Base-by-base conservation (phyloP, 2,888 invertebrate species). In the Empis stercorea region DNA sequence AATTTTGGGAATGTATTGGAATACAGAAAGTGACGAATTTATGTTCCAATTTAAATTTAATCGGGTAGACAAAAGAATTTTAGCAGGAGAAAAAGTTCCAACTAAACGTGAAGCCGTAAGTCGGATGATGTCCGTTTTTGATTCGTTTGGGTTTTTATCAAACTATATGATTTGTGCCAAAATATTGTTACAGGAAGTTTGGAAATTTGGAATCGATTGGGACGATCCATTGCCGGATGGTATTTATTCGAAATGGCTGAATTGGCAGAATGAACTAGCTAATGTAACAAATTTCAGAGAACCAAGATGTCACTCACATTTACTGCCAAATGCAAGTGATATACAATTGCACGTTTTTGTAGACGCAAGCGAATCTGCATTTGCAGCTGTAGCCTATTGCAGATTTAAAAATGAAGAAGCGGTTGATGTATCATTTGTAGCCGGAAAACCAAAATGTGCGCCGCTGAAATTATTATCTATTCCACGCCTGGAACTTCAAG, bases 321-420 rank as follows among this genome's bases (percentile, higher is more conserved):
- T 48, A 15, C 20, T 52, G 14, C n/a, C 30, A 3, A 11, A n/a
- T 3, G 44, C 50, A 15, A 42, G 47, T 4, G 44, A 47, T 3
- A 32, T 51, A 10, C 46, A 53, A 15, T 14, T 53, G 4, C 52
- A 54, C 20, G 30, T 54, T 5, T 52, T 54, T 15, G 49, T 49
- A 4, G 53, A 51, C 27, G 53, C 51, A 4, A 53, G 54, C 17
- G 51, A 51, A 23, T 45, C 51, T 10, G 57, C 57, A 10, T 55
- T 53, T 39, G 52, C 51, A 2, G 54, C 53, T 13, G 56, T 51
- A 4, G 49, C 50, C 1, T 54, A 50, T 11, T 54, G 54, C 47
- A 48, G 49, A 23, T 47, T 53, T 39, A 16, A 38, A 39, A 14
- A 50, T 5, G 42, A 47, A 2, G 32, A 47, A 14, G 30, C 39